A percentile compares a stretch with the other conserved stretches of the same genome.
phyloP scores from a whole-genome alignment of 2,113 vertebrate genomes.

The Cyanoderma ruficeps region DNA sequence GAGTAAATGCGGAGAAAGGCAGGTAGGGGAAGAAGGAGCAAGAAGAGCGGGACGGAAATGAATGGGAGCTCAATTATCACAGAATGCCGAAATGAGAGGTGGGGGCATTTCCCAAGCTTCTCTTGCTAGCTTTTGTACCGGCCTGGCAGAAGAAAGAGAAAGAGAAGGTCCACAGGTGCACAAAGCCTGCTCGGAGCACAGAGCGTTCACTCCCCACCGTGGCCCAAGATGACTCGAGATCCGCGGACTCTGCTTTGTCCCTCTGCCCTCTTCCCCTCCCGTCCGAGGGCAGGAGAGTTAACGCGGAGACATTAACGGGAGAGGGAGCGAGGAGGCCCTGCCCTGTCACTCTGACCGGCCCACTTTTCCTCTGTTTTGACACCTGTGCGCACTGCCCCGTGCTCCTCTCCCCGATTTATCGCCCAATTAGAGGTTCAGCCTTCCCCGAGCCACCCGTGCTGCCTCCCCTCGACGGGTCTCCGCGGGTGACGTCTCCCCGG shows the following conservation, averaged over 20 bases:
- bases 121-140: background rate
- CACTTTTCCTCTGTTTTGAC: constrained; percentile 75
- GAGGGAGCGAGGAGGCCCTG: background rate
- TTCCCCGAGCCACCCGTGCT: constrained; percentile 37
- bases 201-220: background rate
- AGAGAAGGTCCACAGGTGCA: background rate
- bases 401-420: constrained; percentile 69
- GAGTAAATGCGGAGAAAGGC: background rate
- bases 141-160: background rate
- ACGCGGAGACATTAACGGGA: background rate
- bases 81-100: background rate
- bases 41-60: background rate
- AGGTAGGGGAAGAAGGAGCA: background rate
- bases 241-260: background rate
- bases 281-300: constrained; percentile 51
- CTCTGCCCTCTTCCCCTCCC: background rate
- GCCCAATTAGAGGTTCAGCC: constrained; percentile 61
- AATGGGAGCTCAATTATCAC: background rate
- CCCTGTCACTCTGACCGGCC: background rate
- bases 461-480: background rate
- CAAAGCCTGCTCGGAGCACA: rapidly evolving
- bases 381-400: constrained; percentile 63
- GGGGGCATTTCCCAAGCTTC: background rate
- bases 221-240: background rate
- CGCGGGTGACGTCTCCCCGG: background rate